Base-by-base conservation (phyloP, 2,113 vertebrate genomes). In the Thomomys bottae region DNA sequence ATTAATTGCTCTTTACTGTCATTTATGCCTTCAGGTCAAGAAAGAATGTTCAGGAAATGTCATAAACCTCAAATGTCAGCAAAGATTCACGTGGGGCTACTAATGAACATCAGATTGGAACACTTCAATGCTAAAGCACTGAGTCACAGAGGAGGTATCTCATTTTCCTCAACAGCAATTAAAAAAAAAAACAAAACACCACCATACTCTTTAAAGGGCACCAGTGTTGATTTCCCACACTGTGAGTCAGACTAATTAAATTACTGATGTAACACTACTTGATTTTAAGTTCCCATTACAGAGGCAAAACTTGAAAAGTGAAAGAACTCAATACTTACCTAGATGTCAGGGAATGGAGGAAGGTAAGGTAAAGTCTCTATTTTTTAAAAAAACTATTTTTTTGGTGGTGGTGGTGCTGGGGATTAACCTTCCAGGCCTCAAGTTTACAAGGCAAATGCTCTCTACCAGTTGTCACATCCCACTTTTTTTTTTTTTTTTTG, bases 1-100 rank as follows among this genome's bases (percentile, higher is more conserved):
- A 77, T 80, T 90, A 92, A 94, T 84, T 95, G 90, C 73, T 92
- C 88, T 70, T 90, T 92, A 77, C 86, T 92, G 91, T 84, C 90
- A 94, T 28, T 81, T 88, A 82, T 36, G 70, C 67, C 77, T 95
- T 85, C 91, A 42, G 93, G 88, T 87, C 89, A 92, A 84, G 40
- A 92, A 72, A 66, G 75, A 87, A 85, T 0, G 2, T 68, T 57
- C 17, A 75, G 82, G 73, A 96, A 96, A 28, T 38, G 45, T 77
- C 87, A 97, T 15, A 94, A 90, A 95, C 17, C 21, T 81, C 82
- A 82, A 87, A 17, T 66, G 23, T 95, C 84, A 95, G 85, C 72
- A 83, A 91, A 92, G 88, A 88, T 63, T 88, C 86, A 83, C 15
- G 30, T 28, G 26, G 64, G 30, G 34, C 68, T 54, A 85, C 88